Conservation (phyloP, 2,113 vertebrate species). For the Eptesicus fuscus region DNA sequence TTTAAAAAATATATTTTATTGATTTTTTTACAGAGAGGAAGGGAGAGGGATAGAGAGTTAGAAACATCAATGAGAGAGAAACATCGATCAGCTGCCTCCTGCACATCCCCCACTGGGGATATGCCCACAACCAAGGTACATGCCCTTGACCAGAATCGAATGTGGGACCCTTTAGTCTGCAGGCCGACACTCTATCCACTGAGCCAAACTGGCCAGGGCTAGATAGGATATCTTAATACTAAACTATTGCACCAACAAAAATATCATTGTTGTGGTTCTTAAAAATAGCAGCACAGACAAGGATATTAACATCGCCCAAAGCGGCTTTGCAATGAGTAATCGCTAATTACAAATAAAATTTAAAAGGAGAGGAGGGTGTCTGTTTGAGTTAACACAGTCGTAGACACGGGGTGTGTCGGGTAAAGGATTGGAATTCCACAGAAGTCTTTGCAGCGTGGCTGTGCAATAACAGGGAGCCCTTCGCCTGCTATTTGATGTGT, state of each 20-base stretch:
- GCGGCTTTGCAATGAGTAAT: neutral
- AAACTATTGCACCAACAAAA: neutral
- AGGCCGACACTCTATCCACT: too few species aligned
- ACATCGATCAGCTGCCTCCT: too few species aligned
- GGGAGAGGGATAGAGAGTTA: too few species aligned
- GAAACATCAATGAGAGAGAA: too few species aligned
- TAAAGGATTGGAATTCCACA: neutral
- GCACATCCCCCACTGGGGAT: too few species aligned
- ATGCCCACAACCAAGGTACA: too few species aligned
- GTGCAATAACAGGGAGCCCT: neutral
- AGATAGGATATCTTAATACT: neutral
- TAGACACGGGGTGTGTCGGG: neutral
- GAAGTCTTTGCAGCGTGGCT: neutral
- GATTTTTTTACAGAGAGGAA: too few species aligned
- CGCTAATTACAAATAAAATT: neutral
- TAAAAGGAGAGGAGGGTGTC: neutral
- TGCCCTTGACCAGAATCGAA: too few species aligned
- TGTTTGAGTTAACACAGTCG: neutral
- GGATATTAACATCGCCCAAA: neutral
- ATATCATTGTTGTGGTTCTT: neutral
- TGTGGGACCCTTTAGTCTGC: too few species aligned
- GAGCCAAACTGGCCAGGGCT: too few species aligned
- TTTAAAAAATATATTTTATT: too few species aligned
- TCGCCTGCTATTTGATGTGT: neutral
- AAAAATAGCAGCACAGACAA: neutral